Evolutionary conservation across 2,113 vertebrate species (phyloP), one percentile per base, ranked within the genome.

Genomic region (Poicephalus meyeri): DNA sequence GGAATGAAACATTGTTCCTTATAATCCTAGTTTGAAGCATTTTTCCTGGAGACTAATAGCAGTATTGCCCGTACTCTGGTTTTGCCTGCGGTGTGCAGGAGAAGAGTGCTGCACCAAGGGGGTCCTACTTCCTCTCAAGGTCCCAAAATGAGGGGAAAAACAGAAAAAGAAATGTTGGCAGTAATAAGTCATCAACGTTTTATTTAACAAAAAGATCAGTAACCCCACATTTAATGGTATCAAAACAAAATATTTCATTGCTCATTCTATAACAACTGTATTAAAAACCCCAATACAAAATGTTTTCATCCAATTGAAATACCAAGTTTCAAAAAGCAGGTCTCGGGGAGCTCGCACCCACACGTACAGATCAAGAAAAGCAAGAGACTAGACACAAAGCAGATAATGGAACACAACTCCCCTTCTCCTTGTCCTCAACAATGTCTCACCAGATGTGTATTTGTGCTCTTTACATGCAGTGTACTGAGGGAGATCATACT

Each of bases 151-250:
- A 29, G 50, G 63, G 13, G 3, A 5, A n/a, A 72, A 58, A 8
- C 17, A 53, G 49, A 80, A 70, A n/a, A 17, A 39, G 4, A 25
- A 86, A 44, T 37, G 47, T 53, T 31, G 64, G 25, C 71, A 74
- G 28, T 11, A 60, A 39, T 12, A 73, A 37, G 49, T 49, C 47
- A 95, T 95, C 93, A 92, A 79, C 20, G 24, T 81, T 98, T 97
- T 97, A 98, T 97, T 96, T 91, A 94, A 93, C 82, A 95, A 97
- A 97, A 96, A 96, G 52, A 77, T 95, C 94, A 55, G 73, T 87
- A 88, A 92, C 78, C 93, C 83, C 88, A 91, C 77, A 91, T 66
- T 86, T 68, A 74, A 78, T 47, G 20, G 80, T 86, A 96, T 96
- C 94, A 91, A 96, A 66, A 68, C 76, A 88, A 90, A 88, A 74